phyloP scores from a whole-genome alignment of 2,113 vertebrate species.

The Collichthys lucidus region DNA sequence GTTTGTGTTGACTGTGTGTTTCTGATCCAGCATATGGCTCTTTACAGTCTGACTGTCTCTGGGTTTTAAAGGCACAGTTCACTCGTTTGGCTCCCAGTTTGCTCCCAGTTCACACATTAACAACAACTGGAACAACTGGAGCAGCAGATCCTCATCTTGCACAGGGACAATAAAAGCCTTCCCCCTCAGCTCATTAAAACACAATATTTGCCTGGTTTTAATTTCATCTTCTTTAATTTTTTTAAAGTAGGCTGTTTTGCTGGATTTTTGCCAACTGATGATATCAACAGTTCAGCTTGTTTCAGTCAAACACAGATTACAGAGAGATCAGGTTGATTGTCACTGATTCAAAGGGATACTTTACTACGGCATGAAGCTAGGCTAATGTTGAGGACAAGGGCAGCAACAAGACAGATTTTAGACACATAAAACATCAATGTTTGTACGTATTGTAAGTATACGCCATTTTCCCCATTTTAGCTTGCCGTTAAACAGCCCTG shows the following conservation, averaged over 20 bases:
- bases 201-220: conserved; percentile 38
- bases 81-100: conserved; percentile 17
- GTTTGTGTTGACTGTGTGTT: background rate
- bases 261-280: background rate
- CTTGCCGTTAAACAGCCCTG: no score
- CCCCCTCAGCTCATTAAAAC: conserved; percentile 16
- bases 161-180: conserved; percentile 11
- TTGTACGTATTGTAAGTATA: no score
- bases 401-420: no score
- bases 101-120: conserved; percentile 56
- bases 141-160: conserved; percentile 39
- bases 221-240: conserved; percentile 11
- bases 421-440: no score
- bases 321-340: background rate
- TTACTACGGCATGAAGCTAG: no score
- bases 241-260: conserved; percentile 1
- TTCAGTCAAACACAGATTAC: no score
- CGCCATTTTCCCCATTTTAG: no score
- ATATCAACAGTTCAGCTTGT: background rate
- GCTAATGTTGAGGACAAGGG: no score
- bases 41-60: conserved; percentile 21
- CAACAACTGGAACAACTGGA: conserved; percentile 54
- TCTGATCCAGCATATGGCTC: conserved; percentile 33
- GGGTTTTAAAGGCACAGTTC: conserved; percentile 28
- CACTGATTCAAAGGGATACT: background rate